A percentile compares a stretch with the other conserved stretches of the same genome.
Conservation (phyloP, 1,140 invertebrate species). For the Drosophila pseudoananassae region DNA sequence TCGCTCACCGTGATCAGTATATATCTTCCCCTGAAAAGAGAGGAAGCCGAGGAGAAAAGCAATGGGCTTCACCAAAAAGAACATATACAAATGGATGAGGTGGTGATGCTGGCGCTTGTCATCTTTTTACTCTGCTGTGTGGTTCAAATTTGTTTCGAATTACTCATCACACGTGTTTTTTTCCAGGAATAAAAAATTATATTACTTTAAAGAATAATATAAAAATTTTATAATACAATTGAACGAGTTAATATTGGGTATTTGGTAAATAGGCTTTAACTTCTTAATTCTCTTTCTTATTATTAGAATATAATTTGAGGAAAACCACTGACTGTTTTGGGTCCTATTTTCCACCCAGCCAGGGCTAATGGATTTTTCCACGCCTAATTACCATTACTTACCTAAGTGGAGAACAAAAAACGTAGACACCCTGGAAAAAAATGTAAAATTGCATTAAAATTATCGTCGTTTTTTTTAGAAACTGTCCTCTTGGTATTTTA, state of each 20-base stretch:
- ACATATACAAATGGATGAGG: fast-evolving
- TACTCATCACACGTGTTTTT: not conserved
- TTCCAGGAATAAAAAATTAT: not conserved
- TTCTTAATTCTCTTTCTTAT: not conserved
- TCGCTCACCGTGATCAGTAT: not conserved
- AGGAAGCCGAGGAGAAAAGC: not conserved
- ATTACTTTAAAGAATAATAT: too few relatives aligned
- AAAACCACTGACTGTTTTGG: constrained; percentile 6
- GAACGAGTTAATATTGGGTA: too few relatives aligned
- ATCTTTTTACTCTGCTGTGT: not conserved
- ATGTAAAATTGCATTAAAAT: constrained; percentile 73
- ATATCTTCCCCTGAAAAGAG: constrained; percentile 1
- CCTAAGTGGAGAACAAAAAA: constrained; percentile 35
- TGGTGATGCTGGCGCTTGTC: not conserved
- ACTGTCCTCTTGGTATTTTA: constrained; percentile 49
- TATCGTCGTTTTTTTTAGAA: constrained; percentile 48
- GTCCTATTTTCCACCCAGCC: constrained; percentile 9
- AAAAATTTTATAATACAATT: too few relatives aligned
- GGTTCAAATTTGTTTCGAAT: constrained; percentile 27
- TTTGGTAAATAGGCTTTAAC: too few relatives aligned
- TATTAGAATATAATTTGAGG: not conserved
- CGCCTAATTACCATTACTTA: constrained; percentile 78
- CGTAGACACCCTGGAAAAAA: constrained; percentile 18
- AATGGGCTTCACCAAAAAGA: fast-evolving
- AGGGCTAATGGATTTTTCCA: constrained; percentile 76